Evolutionary conservation across 1,140 invertebrate species (phyloP).

Genomic region (Calliopsis andreniformis): DNA sequence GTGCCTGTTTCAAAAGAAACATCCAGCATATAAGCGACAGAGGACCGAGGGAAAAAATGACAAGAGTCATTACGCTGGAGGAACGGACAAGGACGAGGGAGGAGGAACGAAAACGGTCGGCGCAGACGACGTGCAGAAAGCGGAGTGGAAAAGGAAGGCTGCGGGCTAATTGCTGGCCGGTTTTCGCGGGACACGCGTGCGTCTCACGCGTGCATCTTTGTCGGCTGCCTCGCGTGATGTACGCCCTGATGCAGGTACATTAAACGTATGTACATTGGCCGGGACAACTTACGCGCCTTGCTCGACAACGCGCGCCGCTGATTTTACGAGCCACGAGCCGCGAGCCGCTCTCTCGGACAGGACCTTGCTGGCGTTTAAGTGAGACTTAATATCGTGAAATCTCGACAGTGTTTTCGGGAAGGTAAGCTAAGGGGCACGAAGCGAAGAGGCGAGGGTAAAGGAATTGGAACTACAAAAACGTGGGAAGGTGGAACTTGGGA

Average conservation of each 20-base stretch:
- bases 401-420: slow-evolving; percentile 23
- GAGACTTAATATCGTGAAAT: slow-evolving; percentile 42
- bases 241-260: slow-evolving; percentile 24
- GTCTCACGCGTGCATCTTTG: slow-evolving; percentile 40
- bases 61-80: slow-evolving; percentile 1
- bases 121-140: background rate
- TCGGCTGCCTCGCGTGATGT: slow-evolving; percentile 29
- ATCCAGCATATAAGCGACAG: background rate
- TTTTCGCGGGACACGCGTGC: slow-evolving; percentile 27
- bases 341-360: slow-evolving; percentile 40
- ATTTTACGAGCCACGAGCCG: slow-evolving; percentile 39
- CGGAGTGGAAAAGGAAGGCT: slow-evolving; percentile 2
- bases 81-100: background rate
- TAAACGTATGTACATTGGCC: slow-evolving; percentile 35
- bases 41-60: background rate
- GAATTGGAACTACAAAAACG: too few species aligned
- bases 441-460: too few species aligned
- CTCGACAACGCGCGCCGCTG: slow-evolving; percentile 62
- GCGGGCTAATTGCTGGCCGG: slow-evolving; percentile 29
- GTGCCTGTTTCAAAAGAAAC: background rate
- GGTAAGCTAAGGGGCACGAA: background rate
- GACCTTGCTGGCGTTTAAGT: slow-evolving; percentile 37
- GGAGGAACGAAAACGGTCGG: slow-evolving; percentile 2
- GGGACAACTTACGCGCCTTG: slow-evolving; percentile 55
- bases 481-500: too few species aligned